Percentiles rank a stretch among this genome's conserved stretches.
phyloP scores from a whole-genome alignment of 2,888 invertebrate genomes.

The Pristionchus fissidentatus region DNA sequence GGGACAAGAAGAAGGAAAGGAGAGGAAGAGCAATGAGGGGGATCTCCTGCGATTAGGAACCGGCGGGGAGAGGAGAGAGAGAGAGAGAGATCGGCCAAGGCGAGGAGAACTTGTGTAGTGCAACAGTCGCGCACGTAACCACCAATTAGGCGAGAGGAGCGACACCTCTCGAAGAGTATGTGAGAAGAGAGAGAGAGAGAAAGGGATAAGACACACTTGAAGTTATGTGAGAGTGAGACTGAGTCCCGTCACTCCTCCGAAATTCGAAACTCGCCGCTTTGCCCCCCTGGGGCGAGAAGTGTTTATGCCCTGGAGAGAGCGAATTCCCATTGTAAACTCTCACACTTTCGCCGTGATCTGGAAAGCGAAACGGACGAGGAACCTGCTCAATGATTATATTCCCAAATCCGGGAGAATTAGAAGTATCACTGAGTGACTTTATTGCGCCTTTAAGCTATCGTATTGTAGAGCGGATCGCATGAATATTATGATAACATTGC shows the following conservation, averaged over 20 bases:
- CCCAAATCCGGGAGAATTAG: too few species aligned
- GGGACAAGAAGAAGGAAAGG: constrained; percentile 29
- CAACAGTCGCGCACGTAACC: not conserved
- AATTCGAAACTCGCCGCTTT: constrained; percentile 2
- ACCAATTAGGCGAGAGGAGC: not conserved
- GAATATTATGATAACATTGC: too few species aligned
- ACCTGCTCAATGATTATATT: too few species aligned
- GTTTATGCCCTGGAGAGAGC: too few species aligned
- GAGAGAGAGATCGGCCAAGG: not conserved
- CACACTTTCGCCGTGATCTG: too few species aligned
- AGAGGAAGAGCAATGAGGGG: constrained; percentile 19
- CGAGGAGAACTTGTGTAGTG: not conserved
- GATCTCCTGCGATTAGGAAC: constrained; percentile 35
- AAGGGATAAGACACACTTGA: not conserved
- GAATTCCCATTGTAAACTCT: too few species aligned
- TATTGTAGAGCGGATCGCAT: too few species aligned
- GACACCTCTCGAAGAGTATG: not conserved
- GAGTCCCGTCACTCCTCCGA: not conserved
- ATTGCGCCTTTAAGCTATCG: too few species aligned
- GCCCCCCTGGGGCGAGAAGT: constrained; percentile 24
- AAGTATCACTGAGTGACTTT: too few species aligned
- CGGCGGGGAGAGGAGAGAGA: constrained; percentile 17
- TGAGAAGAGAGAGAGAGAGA: not conserved
- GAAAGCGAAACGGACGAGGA: too few species aligned
- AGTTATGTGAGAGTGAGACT: not conserved